A percentile compares a stretch with the other conserved stretches of the same genome.
phyloP scores from a whole-genome alignment of 2,888 invertebrate species.

The Colletes collaris region DNA sequence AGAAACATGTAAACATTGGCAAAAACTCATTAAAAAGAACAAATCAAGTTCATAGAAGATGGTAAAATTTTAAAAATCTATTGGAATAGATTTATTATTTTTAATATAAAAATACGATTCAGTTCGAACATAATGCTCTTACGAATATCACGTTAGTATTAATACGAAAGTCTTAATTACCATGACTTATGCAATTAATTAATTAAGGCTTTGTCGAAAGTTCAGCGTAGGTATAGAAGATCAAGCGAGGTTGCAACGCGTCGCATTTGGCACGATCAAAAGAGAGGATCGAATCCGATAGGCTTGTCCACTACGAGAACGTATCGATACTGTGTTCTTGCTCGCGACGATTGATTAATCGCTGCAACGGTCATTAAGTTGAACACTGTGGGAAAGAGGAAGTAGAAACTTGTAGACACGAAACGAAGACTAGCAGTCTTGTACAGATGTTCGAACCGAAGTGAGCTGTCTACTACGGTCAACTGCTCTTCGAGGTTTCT shows the following conservation, averaged over 20 bases:
- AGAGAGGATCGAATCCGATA: constrained; percentile 12
- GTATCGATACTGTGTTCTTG: constrained; percentile 32
- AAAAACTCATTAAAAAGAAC: too few relatives aligned
- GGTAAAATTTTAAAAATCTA: too few relatives aligned
- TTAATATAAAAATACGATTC: too few relatives aligned
- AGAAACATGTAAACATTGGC: too few relatives aligned
- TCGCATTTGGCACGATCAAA: constrained; percentile 5
- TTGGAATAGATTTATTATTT: too few relatives aligned
- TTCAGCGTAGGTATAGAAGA: neutral
- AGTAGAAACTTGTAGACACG: constrained; percentile 65
- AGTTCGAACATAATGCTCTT: too few relatives aligned
- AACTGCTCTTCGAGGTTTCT: constrained; percentile 49
- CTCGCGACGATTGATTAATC: constrained; percentile 54
- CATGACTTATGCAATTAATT: neutral
- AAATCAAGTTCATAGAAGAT: too few relatives aligned
- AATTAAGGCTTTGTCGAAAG: neutral
- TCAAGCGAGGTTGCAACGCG: neutral
- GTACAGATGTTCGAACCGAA: constrained; percentile 53
- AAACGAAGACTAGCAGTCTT: constrained; percentile 52
- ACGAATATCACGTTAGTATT: too few relatives aligned
- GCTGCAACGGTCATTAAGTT: constrained; percentile 35
- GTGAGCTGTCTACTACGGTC: constrained; percentile 61
- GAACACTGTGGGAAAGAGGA: constrained; percentile 68
- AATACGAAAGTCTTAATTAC: too few relatives aligned
- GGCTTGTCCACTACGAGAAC: constrained; percentile 14